Conservation (phyloP, 1,140 invertebrate genomes). For the Drosophila aff. region DNA sequence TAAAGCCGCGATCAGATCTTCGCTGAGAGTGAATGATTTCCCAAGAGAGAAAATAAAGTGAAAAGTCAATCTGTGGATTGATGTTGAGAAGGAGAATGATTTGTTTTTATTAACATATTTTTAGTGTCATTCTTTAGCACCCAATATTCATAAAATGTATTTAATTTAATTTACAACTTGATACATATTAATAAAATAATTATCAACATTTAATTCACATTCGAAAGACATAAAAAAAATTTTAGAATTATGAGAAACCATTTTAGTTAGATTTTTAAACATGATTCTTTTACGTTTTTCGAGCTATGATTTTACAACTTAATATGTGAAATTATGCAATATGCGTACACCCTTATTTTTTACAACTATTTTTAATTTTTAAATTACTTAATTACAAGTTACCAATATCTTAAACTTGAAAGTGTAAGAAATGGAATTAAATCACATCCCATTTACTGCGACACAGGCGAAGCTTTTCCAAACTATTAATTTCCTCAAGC, state of each 20-base stretch:
- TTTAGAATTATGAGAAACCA: not conserved
- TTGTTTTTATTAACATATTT: not conserved
- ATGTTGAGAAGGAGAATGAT: conserved; percentile 8
- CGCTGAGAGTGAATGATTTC: conserved; percentile 47
- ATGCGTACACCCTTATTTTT: not conserved
- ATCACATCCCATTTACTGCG: not conserved
- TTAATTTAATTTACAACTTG: not conserved
- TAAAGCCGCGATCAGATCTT: conserved; percentile 29
- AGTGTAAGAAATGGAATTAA: not conserved
- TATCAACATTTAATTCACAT: not conserved
- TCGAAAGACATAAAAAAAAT: not conserved
- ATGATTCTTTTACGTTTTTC: not conserved
- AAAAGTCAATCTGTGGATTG: conserved; percentile 64
- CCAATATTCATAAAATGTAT: not conserved
- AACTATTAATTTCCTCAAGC: conserved; percentile 1
- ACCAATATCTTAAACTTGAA: not conserved
- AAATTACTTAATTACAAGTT: not conserved
- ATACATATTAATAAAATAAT: not conserved
- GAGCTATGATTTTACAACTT: no score
- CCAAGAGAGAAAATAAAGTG: conserved; percentile 58
- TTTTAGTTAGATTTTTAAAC: not conserved
- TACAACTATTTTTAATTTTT: not conserved
- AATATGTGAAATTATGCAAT: no score
- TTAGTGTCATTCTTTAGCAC: not conserved
- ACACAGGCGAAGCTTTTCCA: not conserved